These are phyloP conservation scores for Baccha elongata DNA, from an alignment of 2,888 invertebrate genomes.

Conservation along the genomic window DNA sequence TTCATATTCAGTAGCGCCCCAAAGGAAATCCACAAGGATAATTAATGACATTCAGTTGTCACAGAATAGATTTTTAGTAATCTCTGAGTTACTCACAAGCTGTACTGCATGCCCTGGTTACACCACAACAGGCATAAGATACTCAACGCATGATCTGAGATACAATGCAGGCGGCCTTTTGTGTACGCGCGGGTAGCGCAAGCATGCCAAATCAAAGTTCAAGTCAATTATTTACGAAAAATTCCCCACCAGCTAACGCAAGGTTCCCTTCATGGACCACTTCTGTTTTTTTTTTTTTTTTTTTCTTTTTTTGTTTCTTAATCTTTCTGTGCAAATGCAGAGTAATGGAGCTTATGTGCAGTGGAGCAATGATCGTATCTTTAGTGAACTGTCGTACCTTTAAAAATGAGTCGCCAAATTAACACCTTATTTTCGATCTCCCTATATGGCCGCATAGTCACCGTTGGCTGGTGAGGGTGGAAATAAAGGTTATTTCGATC, in stretches of 20 bases:
- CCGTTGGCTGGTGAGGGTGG: conserved; percentile 25
- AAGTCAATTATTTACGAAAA: conserved; percentile 71
- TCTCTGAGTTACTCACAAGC: conserved; percentile 53
- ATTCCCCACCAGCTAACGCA: conserved; percentile 38
- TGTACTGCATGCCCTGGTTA: neutral
- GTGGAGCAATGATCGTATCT: conserved; percentile 55
- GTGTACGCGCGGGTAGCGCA: conserved; percentile 31
- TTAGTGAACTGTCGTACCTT: conserved; percentile 57
- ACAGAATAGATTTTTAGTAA: conserved; percentile 69
- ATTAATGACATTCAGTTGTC: conserved; percentile 73
- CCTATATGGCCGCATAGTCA: conserved; percentile 8
- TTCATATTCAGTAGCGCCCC: conserved; percentile 74
- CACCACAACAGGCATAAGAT: conserved; percentile 36
- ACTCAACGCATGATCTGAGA: conserved; percentile 71
- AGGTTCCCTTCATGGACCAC: conserved; percentile 48
- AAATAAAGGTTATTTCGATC: conserved; percentile 35
- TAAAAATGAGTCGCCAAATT: conserved; percentile 68
- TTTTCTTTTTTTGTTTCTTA: conserved; percentile 5
- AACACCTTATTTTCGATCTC: conserved; percentile 62
- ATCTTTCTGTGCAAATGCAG: conserved; percentile 49
- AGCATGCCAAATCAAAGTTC: conserved; percentile 72
- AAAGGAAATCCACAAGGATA: conserved; percentile 70
- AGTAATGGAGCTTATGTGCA: conserved; percentile 53
- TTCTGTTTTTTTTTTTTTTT: conserved; percentile 24
- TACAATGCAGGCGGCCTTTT: conserved; percentile 52